phyloP scores from a whole-genome alignment of 2,888 invertebrate species.

The Cheilosia vulpina region DNA sequence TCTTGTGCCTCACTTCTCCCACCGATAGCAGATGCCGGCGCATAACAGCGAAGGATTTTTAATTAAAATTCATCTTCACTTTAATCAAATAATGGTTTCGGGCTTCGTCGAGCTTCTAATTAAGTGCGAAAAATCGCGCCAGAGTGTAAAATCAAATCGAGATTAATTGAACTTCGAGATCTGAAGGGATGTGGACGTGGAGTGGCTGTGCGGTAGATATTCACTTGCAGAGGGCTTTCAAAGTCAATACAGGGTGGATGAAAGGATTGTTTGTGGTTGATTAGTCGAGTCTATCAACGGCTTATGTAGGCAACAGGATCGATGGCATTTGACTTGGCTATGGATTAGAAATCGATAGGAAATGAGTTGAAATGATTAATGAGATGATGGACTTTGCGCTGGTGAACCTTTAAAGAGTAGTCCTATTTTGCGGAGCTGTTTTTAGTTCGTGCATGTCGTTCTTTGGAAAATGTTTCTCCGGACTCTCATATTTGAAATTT shows the following conservation, averaged over 20 bases:
- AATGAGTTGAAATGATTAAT: conserved; percentile 2
- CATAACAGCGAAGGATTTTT: conserved; percentile 79
- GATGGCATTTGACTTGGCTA: background rate
- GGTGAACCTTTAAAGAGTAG: no score
- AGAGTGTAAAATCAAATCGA: conserved; percentile 83
- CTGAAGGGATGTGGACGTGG: background rate
- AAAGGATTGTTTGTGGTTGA: conserved; percentile 8
- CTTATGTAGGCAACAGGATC: background rate
- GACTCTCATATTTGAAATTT: no score
- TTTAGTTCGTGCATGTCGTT: no score
- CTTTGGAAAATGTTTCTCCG: no score
- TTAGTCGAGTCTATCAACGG: conserved; percentile 3
- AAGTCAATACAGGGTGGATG: background rate
- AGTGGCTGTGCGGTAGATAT: background rate
- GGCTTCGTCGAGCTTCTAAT: conserved; percentile 80
- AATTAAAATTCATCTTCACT: conserved; percentile 84
- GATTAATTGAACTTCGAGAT: conserved; percentile 79
- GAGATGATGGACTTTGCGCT: background rate
- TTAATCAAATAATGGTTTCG: conserved; percentile 83
- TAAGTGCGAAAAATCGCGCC: conserved; percentile 83
- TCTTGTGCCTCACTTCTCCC: conserved; percentile 44
- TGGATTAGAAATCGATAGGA: background rate
- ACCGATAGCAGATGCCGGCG: conserved; percentile 34
- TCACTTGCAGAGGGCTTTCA: background rate
- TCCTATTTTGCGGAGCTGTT: no score